A percentile compares a stretch with the other conserved stretches of the same genome.
Evolutionary conservation across 2,888 invertebrate genomes (phyloP).

Genomic region (Azorinus chamasolen): DNA sequence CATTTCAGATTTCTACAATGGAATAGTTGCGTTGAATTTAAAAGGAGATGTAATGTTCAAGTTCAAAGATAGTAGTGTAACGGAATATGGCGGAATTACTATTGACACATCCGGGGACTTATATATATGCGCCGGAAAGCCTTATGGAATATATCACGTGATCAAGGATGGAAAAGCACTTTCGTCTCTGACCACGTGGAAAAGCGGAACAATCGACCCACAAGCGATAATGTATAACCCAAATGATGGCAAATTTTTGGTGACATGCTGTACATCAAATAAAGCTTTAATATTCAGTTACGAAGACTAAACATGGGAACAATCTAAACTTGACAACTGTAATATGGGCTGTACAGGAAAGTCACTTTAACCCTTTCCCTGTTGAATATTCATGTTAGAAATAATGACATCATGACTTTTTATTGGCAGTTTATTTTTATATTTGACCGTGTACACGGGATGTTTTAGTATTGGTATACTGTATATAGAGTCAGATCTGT

Average conservation of each 20-base stretch:
- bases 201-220: conserved; percentile 47
- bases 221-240: conserved; percentile 44
- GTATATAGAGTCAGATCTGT: too few relatives aligned
- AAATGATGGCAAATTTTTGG: conserved; percentile 33
- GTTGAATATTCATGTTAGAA: too few relatives aligned
- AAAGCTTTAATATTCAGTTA: conserved; percentile 39
- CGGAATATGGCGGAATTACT: conserved; percentile 55
- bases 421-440: too few relatives aligned
- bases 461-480: too few relatives aligned
- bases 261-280: conserved; percentile 49
- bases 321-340: too few relatives aligned
- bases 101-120: conserved; percentile 39
- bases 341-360: too few relatives aligned
- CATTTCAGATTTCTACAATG: conserved; percentile 53
- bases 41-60: conserved; percentile 39
- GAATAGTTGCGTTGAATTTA: conserved; percentile 36
- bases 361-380: too few relatives aligned
- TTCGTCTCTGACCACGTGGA: conserved; percentile 41
- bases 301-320: conserved; percentile 3
- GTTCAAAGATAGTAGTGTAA: conserved; percentile 24
- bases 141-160: conserved; percentile 56
- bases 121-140: conserved; percentile 56
- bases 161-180: conserved; percentile 22
- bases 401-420: too few relatives aligned
- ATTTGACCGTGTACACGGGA: too few relatives aligned